Percentiles rank a stretch among this genome's conserved stretches.
These are phyloP conservation scores for Cichlasoma orientale DNA, from an alignment of 2,797 vertebrate species.

Conservation along the genomic window DNA sequence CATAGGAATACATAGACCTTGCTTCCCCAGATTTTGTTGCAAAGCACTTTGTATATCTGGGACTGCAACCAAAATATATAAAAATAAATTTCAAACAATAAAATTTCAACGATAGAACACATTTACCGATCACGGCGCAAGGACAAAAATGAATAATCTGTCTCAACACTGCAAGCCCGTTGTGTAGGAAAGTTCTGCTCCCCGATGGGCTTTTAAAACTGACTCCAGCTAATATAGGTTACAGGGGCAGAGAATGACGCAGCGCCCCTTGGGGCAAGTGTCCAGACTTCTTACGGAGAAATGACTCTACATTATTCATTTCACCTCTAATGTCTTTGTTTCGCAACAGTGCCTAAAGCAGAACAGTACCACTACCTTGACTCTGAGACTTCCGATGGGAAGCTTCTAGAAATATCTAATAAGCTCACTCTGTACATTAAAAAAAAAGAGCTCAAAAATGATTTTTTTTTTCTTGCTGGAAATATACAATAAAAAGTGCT, in stretches of 20 bases:
- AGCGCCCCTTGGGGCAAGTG: slow-evolving; percentile 49
- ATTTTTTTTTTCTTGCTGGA: slow-evolving; percentile 26
- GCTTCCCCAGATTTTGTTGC: slow-evolving; percentile 14
- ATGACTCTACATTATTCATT: slow-evolving; percentile 70
- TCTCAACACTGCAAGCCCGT: slow-evolving; percentile 30
- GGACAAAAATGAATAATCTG: slow-evolving; percentile 44
- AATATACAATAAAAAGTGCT: slow-evolving; percentile 31
- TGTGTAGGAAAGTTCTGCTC: slow-evolving; percentile 39
- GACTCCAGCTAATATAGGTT: slow-evolving; percentile 63
- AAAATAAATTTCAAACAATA: slow-evolving; percentile 33
- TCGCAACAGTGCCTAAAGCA: slow-evolving; percentile 48
- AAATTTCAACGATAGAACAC: slow-evolving; percentile 26
- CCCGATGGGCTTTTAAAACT: slow-evolving; percentile 45
- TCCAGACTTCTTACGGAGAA: slow-evolving; percentile 60
- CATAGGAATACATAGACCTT: slow-evolving; percentile 16
- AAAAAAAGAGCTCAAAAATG: slow-evolving; percentile 34
- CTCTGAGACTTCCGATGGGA: slow-evolving; percentile 23
- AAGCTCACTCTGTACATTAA: slow-evolving; percentile 13
- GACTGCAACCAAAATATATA: slow-evolving; percentile 10
- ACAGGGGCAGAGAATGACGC: slow-evolving; percentile 51
- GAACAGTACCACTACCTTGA: slow-evolving; percentile 23
- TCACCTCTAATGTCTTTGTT: slow-evolving; percentile 63
- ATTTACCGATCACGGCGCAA: slow-evolving; percentile 37
- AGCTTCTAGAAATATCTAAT: slow-evolving; percentile 26
- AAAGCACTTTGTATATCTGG: slow-evolving; percentile 29